Evolutionary conservation across 1,140 invertebrate genomes (phyloP).

Genomic region (Samia ricini): DNA sequence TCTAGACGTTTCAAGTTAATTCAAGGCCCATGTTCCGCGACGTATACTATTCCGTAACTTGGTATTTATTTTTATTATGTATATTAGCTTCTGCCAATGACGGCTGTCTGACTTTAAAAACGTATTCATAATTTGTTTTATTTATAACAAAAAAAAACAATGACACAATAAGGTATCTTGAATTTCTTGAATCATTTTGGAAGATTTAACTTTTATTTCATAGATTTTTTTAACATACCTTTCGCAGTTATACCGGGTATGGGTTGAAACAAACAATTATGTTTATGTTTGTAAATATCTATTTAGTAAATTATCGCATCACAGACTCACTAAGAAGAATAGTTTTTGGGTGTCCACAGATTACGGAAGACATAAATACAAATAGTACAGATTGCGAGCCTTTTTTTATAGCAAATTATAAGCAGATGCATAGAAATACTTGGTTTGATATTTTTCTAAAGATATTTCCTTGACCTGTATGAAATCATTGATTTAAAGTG

Average conservation of each 20-base stretch:
- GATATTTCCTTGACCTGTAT: slow-evolving; percentile 57
- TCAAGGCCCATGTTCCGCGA: slow-evolving; percentile 16
- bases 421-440: not conserved
- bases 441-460: not conserved
- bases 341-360: too few relatives aligned
- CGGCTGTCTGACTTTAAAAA: not conserved
- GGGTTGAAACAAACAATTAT: too few relatives aligned
- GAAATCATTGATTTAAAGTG: slow-evolving; percentile 55
- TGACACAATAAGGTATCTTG: too few relatives aligned
- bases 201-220: too few relatives aligned
- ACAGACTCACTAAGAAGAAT: too few relatives aligned
- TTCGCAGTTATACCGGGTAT: too few relatives aligned
- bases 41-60: not conserved
- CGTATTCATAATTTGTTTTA: too few relatives aligned
- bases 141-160: too few relatives aligned
- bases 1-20: slow-evolving; percentile 11
- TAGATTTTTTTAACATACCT: too few relatives aligned
- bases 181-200: too few relatives aligned
- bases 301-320: too few relatives aligned
- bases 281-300: too few relatives aligned
- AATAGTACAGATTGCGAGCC: not conserved
- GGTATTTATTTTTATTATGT: not conserved
- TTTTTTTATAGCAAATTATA: not conserved
- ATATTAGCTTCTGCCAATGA: not conserved
- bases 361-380: not conserved